A percentile compares a stretch with the other conserved stretches of the same genome.
phyloP scores from a whole-genome alignment of 2,888 invertebrate genomes.

The Pterostichus madidus region DNA sequence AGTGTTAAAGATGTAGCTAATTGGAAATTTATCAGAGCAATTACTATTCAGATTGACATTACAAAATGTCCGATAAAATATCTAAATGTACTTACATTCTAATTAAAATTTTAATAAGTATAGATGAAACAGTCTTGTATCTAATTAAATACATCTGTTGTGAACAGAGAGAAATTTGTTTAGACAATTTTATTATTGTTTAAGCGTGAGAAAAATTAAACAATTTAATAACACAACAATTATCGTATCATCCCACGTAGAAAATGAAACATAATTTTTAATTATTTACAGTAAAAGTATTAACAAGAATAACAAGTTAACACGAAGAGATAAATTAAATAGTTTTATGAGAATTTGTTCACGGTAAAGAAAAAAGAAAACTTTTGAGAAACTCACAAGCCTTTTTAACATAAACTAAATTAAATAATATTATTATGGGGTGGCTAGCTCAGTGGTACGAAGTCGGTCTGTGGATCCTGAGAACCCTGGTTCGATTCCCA shows the following conservation, averaged over 20 bases:
- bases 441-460: too few relatives aligned
- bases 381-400: too few relatives aligned
- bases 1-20: slow-evolving; percentile 5
- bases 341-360: slow-evolving; percentile 22
- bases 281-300: slow-evolving; percentile 21
- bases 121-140: neutral
- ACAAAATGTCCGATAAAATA: too few relatives aligned
- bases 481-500: too few relatives aligned
- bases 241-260: slow-evolving; percentile 18
- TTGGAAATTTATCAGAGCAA: neutral
- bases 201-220: slow-evolving; percentile 11
- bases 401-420: too few relatives aligned
- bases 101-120: slow-evolving; percentile 6
- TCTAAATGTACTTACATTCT: neutral
- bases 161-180: slow-evolving; percentile 17
- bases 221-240: slow-evolving; percentile 25
- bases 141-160: slow-evolving; percentile 21
- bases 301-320: neutral
- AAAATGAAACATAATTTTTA: slow-evolving; percentile 24
- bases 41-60: neutral
- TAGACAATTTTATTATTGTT: slow-evolving; percentile 1
- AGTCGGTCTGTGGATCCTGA: too few relatives aligned
- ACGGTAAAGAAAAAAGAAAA: neutral
- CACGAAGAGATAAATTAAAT: neutral
- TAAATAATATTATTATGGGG: too few relatives aligned